Base-by-base conservation (phyloP, 1,140 invertebrate genomes). In the Spodoptera litura region DNA sequence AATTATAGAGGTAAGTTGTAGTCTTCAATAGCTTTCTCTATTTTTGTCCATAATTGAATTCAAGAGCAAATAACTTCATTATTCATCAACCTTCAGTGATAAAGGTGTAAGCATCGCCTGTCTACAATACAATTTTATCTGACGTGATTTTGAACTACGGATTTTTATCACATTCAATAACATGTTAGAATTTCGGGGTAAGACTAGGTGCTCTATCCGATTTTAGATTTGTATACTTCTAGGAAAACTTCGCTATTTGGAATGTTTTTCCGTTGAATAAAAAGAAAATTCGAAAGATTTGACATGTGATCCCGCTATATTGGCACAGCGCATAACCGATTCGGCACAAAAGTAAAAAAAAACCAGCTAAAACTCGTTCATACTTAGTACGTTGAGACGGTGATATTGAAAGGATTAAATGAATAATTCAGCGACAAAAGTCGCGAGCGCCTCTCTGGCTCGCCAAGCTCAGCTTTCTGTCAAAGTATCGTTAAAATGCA, bases 361-460 rank as follows among this genome's bases (percentile, higher is more conserved):
- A 83, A 20, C 78, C 78, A 81, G 44, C 75, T 78, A 78, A 80
- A 81, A 72, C 78, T 86, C 55, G 27, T 74, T 78, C 61, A 75
- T 76, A 79, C 68, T 78, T 68, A 79, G 76, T 81, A 83, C 81
- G 79, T 83, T 75, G 71, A 81, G 84, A 73, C 76, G 75, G 64
- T 59, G 79, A 87, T 85, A 87, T 87, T 87, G 84, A 87, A 87
- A 87, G 85, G 86, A 87, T 87, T 87, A 87, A 85, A 85, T 87
- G 84, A 87, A 87, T 87, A 78, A 87, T 87, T 87, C 84, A 87
- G 81, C 70, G 78, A 62, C 70, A 80, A 84, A 87, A 87, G 86
- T 85, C 83, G 79, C 78, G 78, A 82, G 82, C 79, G 71, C 59
- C 77, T 83, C 78, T 78, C 72, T 66, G 78, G 70, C 74, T 82